These are phyloP conservation scores for Dicentrarchus labrax DNA, from an alignment of 2,113 vertebrate genomes.

Conservation along the genomic window DNA sequence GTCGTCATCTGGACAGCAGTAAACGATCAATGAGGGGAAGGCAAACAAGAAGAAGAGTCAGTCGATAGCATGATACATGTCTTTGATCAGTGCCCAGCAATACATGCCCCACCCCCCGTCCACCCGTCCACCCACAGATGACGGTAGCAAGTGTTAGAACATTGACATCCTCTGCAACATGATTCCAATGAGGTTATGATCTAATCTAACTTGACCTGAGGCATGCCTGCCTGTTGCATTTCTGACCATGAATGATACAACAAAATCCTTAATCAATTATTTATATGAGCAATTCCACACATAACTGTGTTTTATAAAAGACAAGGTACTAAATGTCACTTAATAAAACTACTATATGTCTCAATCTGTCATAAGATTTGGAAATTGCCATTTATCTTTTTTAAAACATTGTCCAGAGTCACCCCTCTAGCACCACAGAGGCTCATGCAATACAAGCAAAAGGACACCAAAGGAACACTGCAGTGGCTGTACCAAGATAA, in stretches of 20 bases:
- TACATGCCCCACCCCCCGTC: conserved; percentile 21
- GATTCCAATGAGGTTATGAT: conserved; percentile 56
- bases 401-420: background rate
- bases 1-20: conserved; percentile 90
- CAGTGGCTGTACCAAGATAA: conserved; percentile 20
- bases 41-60: conserved; percentile 25
- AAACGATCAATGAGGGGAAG: background rate
- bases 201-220: conserved; percentile 40
- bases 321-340: background rate
- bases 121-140: background rate
- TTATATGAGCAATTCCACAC: background rate
- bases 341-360: background rate
- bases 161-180: conserved; percentile 40
- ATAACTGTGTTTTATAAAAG: background rate
- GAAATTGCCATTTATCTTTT: background rate
- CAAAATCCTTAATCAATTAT: background rate
- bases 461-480: conserved; percentile 60
- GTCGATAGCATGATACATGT: background rate
- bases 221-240: conserved; percentile 50
- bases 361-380: background rate
- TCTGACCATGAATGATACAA: conserved; percentile 11
- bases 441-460: conserved; percentile 76
- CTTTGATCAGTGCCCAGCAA: conserved; percentile 15
- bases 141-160: conserved; percentile 59
- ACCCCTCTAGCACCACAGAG: conserved; percentile 46